phyloP scores from a whole-genome alignment of 2,888 invertebrate genomes.

The Idaea aversata region DNA sequence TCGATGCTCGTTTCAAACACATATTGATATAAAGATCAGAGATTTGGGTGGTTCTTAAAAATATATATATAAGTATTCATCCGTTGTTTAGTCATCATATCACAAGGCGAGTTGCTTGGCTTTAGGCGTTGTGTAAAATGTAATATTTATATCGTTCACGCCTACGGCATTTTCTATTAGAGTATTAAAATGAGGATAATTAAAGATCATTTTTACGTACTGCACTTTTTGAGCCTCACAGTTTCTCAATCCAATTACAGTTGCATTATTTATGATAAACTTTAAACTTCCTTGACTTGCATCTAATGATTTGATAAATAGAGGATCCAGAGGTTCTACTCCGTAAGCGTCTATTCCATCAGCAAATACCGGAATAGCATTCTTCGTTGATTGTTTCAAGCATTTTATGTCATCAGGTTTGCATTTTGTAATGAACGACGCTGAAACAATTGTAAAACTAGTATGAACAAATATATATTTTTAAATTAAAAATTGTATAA shows the following conservation, averaged over 20 bases:
- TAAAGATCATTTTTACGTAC: slow-evolving; percentile 32
- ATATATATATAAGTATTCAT: too few species aligned
- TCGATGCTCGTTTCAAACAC: too few species aligned
- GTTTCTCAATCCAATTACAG: slow-evolving; percentile 42
- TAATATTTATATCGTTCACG: too few species aligned
- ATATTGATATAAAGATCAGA: too few species aligned
- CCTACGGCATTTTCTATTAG: too few species aligned
- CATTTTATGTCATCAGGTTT: not conserved
- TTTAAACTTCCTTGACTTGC: slow-evolving; percentile 44
- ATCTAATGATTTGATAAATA: slow-evolving; percentile 43
- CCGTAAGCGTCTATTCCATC: slow-evolving; percentile 45
- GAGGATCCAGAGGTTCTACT: slow-evolving; percentile 46
- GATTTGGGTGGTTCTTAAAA: too few species aligned
- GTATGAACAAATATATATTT: too few species aligned
- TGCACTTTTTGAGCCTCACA: slow-evolving; percentile 44
- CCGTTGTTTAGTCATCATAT: too few species aligned
- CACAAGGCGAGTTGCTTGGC: too few species aligned
- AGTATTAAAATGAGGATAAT: too few species aligned
- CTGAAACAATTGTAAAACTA: not conserved
- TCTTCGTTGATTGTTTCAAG: slow-evolving; percentile 33
- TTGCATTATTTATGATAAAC: slow-evolving; percentile 39
- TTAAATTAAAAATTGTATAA: too few species aligned
- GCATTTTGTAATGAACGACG: not conserved
- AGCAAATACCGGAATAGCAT: slow-evolving; percentile 37
- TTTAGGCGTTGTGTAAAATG: too few species aligned